Evolutionary conservation across 2,888 invertebrate species (phyloP).

Genomic region (Mimachlamys varia): DNA sequence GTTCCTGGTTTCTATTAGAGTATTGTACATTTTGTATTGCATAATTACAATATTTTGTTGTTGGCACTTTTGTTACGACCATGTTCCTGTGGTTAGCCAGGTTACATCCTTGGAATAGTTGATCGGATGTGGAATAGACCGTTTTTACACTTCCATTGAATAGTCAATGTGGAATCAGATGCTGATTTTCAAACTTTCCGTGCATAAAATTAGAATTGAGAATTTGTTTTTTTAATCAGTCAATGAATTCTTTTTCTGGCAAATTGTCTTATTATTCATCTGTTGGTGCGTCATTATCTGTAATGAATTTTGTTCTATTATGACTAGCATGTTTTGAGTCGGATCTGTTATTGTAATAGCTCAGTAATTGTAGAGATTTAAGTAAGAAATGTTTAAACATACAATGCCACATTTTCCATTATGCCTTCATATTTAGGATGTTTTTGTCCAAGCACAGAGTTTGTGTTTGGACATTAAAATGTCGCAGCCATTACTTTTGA

Average conservation of each 20-base stretch:
- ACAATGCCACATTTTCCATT: neutral
- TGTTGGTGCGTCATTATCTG: neutral
- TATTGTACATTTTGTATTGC: slow-evolving; percentile 21
- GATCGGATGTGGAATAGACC: neutral
- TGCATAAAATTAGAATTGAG: neutral
- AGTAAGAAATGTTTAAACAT: too few relatives aligned
- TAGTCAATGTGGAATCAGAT: too few relatives aligned
- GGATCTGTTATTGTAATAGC: neutral
- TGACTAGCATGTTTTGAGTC: neutral
- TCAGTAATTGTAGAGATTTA: neutral
- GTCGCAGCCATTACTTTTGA: neutral
- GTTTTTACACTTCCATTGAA: too few relatives aligned
- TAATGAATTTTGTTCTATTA: neutral
- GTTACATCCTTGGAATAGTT: neutral
- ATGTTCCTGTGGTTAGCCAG: neutral
- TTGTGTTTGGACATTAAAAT: neutral
- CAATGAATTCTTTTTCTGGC: neutral
- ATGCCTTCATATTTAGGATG: neutral
- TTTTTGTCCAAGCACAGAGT: neutral
- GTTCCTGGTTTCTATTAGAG: neutral
- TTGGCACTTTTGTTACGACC: neutral
- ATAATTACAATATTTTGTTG: neutral
- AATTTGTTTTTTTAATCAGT: neutral
- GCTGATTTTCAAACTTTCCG: too few relatives aligned
- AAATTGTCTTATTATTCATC: neutral